Evolutionary conservation across 2,113 vertebrate species (phyloP).

Genomic region (Anguilla rostrata): DNA sequence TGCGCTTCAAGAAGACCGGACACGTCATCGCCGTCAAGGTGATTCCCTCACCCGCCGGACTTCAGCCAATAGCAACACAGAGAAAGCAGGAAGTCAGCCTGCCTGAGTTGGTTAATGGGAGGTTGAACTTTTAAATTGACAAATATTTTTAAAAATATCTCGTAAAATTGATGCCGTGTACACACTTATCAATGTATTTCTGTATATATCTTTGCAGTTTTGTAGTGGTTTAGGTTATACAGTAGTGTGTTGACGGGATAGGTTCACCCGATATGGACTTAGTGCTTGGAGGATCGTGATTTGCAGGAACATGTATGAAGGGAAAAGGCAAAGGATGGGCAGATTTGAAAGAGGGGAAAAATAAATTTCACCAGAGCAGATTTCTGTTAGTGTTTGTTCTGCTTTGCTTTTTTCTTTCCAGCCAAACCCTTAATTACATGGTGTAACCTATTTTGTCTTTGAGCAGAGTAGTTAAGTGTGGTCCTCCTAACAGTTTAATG

Average conservation of each 20-base stretch:
- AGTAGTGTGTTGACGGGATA: too few relatives aligned
- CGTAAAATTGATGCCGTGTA: too few relatives aligned
- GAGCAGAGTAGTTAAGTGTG: slow-evolving; percentile 49
- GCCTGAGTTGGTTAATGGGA: background rate
- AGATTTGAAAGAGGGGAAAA: background rate
- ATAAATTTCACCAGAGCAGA: background rate
- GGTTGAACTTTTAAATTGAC: background rate
- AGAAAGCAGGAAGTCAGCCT: background rate
- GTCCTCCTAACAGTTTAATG: slow-evolving; percentile 25
- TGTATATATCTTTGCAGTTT: too few relatives aligned
- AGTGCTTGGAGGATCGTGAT: too few relatives aligned
- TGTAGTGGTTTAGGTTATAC: too few relatives aligned
- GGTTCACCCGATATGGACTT: too few relatives aligned
- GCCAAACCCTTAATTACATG: slow-evolving; percentile 39
- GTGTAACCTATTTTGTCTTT: slow-evolving; percentile 19
- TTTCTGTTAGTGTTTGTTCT: background rate
- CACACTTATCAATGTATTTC: too few relatives aligned
- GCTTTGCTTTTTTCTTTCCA: slow-evolving; percentile 24
- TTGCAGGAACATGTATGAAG: too few relatives aligned
- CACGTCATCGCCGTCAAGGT: slow-evolving; percentile 92
- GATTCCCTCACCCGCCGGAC: slow-evolving; percentile 32
- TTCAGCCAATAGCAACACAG: background rate
- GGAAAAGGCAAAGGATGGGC: too few relatives aligned
- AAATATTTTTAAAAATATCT: background rate
- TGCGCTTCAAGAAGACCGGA: slow-evolving; percentile 87